A percentile compares a stretch with the other conserved stretches of the same genome.
These are phyloP conservation scores for Drosophila quadrilineata DNA, from an alignment of 1,140 invertebrate genomes.

Conservation along the genomic window DNA sequence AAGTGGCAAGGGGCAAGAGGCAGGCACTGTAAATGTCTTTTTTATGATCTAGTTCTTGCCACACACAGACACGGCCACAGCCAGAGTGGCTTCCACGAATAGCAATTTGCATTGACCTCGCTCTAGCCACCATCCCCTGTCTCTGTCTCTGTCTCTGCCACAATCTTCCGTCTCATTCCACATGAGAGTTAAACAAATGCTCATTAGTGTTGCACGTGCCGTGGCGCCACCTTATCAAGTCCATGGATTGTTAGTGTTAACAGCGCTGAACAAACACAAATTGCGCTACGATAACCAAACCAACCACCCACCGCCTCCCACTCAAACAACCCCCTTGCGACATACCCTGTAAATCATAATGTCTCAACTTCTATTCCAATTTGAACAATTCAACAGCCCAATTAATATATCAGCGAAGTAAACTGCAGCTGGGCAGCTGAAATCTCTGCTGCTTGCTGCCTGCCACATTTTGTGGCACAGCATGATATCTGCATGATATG, in stretches of 20 bases:
- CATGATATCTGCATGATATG: conserved; percentile 11
- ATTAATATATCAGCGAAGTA: conserved; percentile 13
- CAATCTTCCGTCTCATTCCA: too few relatives aligned
- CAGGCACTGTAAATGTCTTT: conserved; percentile 41
- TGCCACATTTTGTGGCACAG: conserved; percentile 35
- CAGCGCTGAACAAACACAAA: conserved; percentile 41
- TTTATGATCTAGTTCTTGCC: conserved; percentile 44
- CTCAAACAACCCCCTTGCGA: conserved; percentile 9
- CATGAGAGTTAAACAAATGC: conserved; percentile 34
- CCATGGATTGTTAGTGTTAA: conserved; percentile 24
- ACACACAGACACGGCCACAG: conserved; percentile 21
- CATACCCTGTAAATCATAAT: conserved; percentile 9
- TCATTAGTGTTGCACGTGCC: conserved; percentile 55
- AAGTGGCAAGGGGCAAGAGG: not conserved
- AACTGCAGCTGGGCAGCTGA: conserved; percentile 7
- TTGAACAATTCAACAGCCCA: too few relatives aligned
- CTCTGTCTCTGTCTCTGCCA: not conserved
- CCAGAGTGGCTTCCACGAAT: conserved; percentile 10
- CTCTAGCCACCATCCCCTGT: not conserved
- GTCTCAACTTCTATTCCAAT: too few relatives aligned
- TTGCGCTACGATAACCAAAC: conserved; percentile 9
- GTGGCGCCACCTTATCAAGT: conserved; percentile 42
- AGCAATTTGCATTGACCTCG: conserved; percentile 39
- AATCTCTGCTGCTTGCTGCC: conserved; percentile 1
- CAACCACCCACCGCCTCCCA: not conserved